Conservation (phyloP, 2,888 invertebrate species). For the Cephus pygmeus region DNA sequence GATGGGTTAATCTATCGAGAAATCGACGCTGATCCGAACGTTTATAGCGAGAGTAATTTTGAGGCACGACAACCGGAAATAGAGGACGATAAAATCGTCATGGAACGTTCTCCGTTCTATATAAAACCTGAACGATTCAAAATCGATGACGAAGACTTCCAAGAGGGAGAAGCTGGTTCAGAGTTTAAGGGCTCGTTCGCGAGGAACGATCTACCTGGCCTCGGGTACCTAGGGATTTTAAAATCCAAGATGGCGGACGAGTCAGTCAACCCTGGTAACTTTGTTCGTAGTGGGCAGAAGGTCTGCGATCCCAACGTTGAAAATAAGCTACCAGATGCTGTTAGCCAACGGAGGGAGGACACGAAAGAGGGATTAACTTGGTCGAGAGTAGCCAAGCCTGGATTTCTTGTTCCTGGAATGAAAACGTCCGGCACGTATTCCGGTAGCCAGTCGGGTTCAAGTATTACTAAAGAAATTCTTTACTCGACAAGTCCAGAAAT, state of each 20-base stretch:
- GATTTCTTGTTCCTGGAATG: not conserved
- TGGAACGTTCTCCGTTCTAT: constrained; percentile 8
- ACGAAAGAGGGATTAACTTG: not conserved
- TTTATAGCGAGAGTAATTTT: not conserved
- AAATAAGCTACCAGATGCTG: not conserved
- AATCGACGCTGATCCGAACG: not conserved
- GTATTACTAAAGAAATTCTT: not conserved
- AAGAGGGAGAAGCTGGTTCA: not conserved
- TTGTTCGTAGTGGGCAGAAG: not conserved
- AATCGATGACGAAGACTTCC: not conserved
- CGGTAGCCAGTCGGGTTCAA: not conserved
- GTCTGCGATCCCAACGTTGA: not conserved
- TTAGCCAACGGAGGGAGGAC: not conserved
- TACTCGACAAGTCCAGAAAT: not conserved
- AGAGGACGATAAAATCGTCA: not conserved
- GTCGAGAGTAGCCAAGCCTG: not conserved
- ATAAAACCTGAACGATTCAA: not conserved
- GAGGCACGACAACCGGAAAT: not conserved
- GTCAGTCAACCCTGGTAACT: not conserved
- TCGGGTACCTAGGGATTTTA: not conserved
- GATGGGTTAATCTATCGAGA: not conserved
- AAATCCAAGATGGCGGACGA: not conserved
- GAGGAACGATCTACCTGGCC: not conserved
- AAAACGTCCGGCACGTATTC: not conserved
- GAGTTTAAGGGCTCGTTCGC: not conserved